A percentile compares a stretch with the other conserved stretches of the same genome.
Evolutionary conservation across 2,797 vertebrate species (phyloP).

Genomic region (Bovichtus diacanthus): DNA sequence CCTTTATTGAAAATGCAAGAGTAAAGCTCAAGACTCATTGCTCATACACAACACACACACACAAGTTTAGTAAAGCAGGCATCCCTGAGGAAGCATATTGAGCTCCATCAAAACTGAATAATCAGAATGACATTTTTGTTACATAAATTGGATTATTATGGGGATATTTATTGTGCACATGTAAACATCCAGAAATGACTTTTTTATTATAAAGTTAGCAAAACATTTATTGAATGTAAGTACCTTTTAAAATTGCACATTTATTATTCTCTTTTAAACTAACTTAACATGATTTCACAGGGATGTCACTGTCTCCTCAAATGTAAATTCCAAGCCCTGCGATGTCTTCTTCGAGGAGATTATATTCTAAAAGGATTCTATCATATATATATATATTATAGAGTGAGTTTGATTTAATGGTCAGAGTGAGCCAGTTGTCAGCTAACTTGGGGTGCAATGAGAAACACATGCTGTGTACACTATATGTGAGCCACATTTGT

Average conservation of each 20-base stretch:
- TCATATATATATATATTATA: too few species aligned
- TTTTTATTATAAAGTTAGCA: neutral
- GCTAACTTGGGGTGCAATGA: neutral
- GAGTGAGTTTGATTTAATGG: constrained; percentile 1
- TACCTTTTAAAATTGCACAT: neutral
- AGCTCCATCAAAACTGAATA: neutral
- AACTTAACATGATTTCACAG: neutral
- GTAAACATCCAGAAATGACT: neutral
- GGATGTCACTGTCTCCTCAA: neutral
- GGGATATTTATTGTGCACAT: neutral
- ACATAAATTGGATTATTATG: neutral
- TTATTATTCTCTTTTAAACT: neutral
- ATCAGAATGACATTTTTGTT: neutral
- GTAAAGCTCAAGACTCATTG: too few species aligned
- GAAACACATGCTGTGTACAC: constrained; percentile 9
- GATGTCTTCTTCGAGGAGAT: neutral
- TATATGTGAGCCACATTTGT: constrained; percentile 12
- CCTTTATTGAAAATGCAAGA: neutral
- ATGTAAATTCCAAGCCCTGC: neutral
- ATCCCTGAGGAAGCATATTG: neutral
- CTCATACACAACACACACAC: too few species aligned
- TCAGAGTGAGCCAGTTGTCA: constrained; percentile 21
- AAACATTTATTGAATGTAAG: neutral
- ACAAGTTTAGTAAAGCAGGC: neutral
- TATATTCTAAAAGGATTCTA: too few species aligned